Base-by-base conservation (phyloP, 2,113 vertebrate genomes). In the Trachemys scripta region DNA sequence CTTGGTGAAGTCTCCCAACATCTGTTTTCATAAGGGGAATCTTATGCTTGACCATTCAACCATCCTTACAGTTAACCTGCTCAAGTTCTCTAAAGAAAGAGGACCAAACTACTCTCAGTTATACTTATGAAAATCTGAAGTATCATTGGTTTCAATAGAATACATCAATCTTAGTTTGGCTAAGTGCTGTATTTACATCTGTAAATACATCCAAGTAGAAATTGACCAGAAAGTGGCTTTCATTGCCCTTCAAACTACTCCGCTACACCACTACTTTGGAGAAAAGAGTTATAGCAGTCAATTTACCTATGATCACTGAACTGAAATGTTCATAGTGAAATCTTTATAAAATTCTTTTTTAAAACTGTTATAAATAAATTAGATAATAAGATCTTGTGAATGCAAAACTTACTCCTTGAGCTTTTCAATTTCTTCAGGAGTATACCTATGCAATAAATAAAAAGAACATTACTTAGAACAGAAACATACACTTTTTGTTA, bases 381-480 rank as follows among this genome's bases (percentile, higher is more conserved):
- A 42, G 10, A 35, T 81, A 89, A 59, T 47, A 12, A 20, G 5
- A 96, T 0, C 2, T 78, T 54, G 3, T 81, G 93, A 56, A 3
- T 87, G 76, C 89, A 90, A 88, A 84, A 99, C 99, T 99, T 99
- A 99, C 99, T 99, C 98, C 98, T 99, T 99, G 29, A 99, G 99
- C 93, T 99, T 99, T 96, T 99, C 99, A 76, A 99, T 99, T 98
- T 99, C 99, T 81, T 99, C 99, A 51, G 99, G 98, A 12, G 99
- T 99, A 78, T 99, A 99, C 96, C 99, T 99, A 98, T 49, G 24
- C 22, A 97, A 91, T 53, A 97, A 95, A 97, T 45, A 91, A 90
- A 94, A 97, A 90, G 1, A 88, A 10, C 85, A 90, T 96, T 27
- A 96, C 69, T 97, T 95, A 95, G 93, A 92, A 87, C 0, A 97